A percentile compares a stretch with the other conserved stretches of the same genome.
Conservation (phyloP, 2,888 invertebrate genomes). For the Rhodophaea formosa region DNA sequence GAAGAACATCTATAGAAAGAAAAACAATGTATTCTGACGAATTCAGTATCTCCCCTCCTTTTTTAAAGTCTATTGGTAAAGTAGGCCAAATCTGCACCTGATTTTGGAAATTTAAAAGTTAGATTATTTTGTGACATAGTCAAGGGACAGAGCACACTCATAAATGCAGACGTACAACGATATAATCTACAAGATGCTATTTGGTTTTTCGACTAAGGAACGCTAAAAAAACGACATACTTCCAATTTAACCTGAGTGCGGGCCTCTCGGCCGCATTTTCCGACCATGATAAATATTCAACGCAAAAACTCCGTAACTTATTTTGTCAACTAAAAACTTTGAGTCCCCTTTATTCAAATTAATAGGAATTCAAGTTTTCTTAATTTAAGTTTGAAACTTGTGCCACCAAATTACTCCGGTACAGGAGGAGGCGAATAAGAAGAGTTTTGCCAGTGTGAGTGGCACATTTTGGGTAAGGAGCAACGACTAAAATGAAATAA, state of each 20-base stretch:
- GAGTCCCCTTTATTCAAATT: slow-evolving; percentile 35
- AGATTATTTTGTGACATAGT: too few relatives aligned
- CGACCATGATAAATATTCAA: slow-evolving; percentile 27
- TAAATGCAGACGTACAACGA: too few relatives aligned
- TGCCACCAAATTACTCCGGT: slow-evolving; percentile 29
- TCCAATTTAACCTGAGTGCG: not conserved
- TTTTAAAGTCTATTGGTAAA: too few relatives aligned
- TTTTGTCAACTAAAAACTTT: slow-evolving; percentile 34
- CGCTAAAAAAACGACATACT: too few relatives aligned
- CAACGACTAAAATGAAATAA: not conserved
- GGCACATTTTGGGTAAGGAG: not conserved
- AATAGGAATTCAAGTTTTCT: slow-evolving; percentile 38
- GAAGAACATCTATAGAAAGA: too few relatives aligned
- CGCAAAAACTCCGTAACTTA: slow-evolving; percentile 30
- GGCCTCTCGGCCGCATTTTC: not conserved
- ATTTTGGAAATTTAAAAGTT: too few relatives aligned
- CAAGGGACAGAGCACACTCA: too few relatives aligned
- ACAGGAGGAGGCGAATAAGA: slow-evolving; percentile 18
- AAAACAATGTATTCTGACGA: too few relatives aligned
- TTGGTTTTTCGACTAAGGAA: too few relatives aligned
- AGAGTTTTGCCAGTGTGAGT: not conserved
- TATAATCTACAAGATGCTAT: too few relatives aligned
- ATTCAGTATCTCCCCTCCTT: too few relatives aligned
- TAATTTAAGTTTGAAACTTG: slow-evolving; percentile 37
- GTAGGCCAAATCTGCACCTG: too few relatives aligned